A percentile compares a stretch with the other conserved stretches of the same genome.
phyloP scores from a whole-genome alignment of 1,140 invertebrate genomes.

The Drepana arcuata region DNA sequence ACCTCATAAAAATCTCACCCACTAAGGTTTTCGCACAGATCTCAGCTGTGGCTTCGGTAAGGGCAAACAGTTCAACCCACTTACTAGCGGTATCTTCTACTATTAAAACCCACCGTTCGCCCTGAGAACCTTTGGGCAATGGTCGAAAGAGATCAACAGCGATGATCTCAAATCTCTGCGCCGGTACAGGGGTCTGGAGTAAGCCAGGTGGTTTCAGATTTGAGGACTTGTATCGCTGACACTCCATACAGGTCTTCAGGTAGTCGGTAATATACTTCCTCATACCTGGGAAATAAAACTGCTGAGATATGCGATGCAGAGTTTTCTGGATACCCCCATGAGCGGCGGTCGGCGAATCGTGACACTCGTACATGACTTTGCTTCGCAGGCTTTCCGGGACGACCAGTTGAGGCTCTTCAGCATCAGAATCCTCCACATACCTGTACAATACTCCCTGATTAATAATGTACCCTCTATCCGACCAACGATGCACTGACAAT shows the following conservation, averaged over 20 bases:
- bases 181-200: slow-evolving; percentile 13
- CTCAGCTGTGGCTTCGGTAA: slow-evolving; percentile 23
- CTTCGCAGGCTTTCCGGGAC: slow-evolving; percentile 8
- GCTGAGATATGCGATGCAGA: neutral
- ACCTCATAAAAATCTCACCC: slow-evolving; percentile 15
- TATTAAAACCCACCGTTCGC: slow-evolving; percentile 5
- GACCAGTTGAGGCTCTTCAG: slow-evolving; percentile 4
- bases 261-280: neutral
- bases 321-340: neutral
- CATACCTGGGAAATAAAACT: neutral
- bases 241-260: neutral
- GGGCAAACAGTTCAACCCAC: slow-evolving; percentile 19
- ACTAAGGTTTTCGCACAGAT: slow-evolving; percentile 17
- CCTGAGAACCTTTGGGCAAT: slow-evolving; percentile 6
- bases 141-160: slow-evolving; percentile 22
- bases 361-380: slow-evolving; percentile 17
- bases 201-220: slow-evolving; percentile 19
- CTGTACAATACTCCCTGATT: slow-evolving; percentile 21
- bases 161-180: slow-evolving; percentile 24
- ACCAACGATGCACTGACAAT: slow-evolving; percentile 12
- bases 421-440: slow-evolving; percentile 2
- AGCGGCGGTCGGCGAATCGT: slow-evolving; percentile 6
- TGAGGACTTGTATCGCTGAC: neutral
- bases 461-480: slow-evolving; percentile 20
- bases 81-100: slow-evolving; percentile 13